A percentile compares a stretch with the other conserved stretches of the same genome.
Conservation (phyloP, 2,797 vertebrate genomes). For the Sarcoramphus papa region DNA sequence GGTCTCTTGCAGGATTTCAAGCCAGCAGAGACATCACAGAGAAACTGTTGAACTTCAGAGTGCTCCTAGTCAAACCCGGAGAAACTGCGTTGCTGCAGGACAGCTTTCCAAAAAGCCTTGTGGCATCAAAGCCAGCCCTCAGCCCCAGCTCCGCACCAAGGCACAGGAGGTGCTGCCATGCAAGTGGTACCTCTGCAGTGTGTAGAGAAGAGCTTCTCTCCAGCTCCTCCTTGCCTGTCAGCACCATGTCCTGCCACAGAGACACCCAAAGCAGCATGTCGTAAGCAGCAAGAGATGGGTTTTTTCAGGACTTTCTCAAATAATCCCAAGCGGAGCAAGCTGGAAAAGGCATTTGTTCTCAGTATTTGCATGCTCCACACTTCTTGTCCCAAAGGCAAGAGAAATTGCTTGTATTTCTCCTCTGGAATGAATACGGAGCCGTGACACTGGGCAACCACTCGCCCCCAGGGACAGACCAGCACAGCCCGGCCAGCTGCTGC, state of each 20-base stretch:
- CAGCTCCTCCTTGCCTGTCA: not conserved
- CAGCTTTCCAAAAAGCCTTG: not conserved
- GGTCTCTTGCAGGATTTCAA: not conserved
- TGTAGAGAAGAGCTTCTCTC: not conserved
- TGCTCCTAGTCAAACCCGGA: not conserved
- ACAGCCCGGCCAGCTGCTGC: not conserved
- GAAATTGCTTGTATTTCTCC: not conserved
- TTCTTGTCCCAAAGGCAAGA: not conserved
- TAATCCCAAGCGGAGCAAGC: not conserved
- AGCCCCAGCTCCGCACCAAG: not conserved
- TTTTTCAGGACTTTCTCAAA: not conserved
- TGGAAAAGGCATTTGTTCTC: not conserved
- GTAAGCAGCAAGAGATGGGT: not conserved
- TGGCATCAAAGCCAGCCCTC: not conserved
- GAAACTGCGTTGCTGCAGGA: not conserved
- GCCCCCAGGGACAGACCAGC: not conserved
- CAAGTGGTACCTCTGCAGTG: not conserved
- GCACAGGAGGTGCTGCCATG: not conserved
- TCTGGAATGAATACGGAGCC: not conserved
- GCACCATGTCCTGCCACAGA: not conserved
- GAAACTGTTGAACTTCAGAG: not conserved
- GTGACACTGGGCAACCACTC: not conserved
- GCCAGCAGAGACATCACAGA: not conserved
- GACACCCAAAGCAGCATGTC: not conserved
- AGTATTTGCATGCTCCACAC: not conserved